Evolutionary conservation across 2,888 invertebrate genomes (phyloP).

Genomic region (Tricholauxania praeusta): DNA sequence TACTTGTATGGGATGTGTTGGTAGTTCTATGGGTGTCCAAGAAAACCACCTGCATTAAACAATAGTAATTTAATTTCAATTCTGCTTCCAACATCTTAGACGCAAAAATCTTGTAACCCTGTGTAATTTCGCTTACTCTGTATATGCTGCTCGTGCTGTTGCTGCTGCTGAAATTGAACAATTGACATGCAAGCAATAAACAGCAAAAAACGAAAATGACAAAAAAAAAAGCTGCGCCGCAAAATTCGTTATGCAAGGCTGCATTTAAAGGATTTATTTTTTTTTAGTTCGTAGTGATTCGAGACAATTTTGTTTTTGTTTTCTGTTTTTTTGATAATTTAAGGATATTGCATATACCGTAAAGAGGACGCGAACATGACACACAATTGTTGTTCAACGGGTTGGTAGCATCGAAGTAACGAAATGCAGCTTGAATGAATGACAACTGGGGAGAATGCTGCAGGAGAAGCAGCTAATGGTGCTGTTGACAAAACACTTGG

Average conservation of each 20-base stretch:
- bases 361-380: background rate
- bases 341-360: slow-evolving; percentile 6
- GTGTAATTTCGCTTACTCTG: too few relatives aligned
- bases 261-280: slow-evolving; percentile 20
- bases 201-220: background rate
- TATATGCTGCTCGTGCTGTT: background rate
- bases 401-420: too few relatives aligned
- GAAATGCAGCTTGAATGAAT: too few relatives aligned
- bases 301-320: background rate
- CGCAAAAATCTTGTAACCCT: too few relatives aligned
- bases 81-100: too few relatives aligned
- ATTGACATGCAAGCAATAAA: slow-evolving; percentile 16
- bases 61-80: too few relatives aligned
- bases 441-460: too few relatives aligned
- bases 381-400: too few relatives aligned
- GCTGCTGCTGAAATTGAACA: slow-evolving; percentile 20
- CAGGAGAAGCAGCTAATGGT: slow-evolving; percentile 23
- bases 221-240: slow-evolving; percentile 17
- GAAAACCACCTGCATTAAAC: too few relatives aligned
- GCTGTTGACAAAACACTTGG: slow-evolving; percentile 31
- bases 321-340: slow-evolving; percentile 13
- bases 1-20: too few relatives aligned
- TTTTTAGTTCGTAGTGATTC: slow-evolving; percentile 9
- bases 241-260: slow-evolving; percentile 27
- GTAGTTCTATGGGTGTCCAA: too few relatives aligned